phyloP scores from a whole-genome alignment of 2,113 vertebrate genomes.

The Athene noctua region DNA sequence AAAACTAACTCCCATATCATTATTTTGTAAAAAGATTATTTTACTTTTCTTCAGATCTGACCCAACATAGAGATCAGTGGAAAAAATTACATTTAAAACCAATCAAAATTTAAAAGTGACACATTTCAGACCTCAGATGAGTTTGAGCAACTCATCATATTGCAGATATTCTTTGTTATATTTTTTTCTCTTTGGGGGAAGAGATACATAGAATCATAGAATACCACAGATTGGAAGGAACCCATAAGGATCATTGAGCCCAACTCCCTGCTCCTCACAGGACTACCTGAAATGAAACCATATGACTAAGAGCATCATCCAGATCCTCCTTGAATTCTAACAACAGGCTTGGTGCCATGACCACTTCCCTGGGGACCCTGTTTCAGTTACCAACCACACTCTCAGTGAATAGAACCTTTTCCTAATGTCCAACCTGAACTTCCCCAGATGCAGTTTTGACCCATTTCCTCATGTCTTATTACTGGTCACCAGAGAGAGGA shows the following conservation, averaged over 20 bases:
- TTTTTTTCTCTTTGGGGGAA: not conserved
- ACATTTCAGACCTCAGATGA: accelerated
- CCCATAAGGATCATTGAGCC: not conserved
- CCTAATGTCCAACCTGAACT: not conserved
- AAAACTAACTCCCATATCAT: accelerated
- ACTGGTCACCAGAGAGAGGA: not conserved
- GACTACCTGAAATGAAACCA: not conserved
- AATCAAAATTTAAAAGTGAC: not conserved
- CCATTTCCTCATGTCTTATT: not conserved
- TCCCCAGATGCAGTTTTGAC: accelerated
- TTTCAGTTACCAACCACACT: not conserved
- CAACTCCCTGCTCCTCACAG: not conserved
- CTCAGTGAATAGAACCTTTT: not conserved
- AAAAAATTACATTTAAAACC: not conserved
- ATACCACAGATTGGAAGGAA: not conserved
- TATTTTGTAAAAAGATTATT: not conserved
- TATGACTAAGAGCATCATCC: accelerated
- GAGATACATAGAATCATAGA: not conserved
- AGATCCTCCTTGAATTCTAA: not conserved
- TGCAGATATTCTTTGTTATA: not conserved
- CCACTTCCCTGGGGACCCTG: accelerated
- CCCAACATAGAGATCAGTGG: not conserved
- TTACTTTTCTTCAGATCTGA: not conserved
- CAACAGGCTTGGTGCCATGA: not conserved
- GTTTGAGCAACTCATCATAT: not conserved